Conservation (phyloP, 1,140 invertebrate species). For the Drosophila repletoides region DNA sequence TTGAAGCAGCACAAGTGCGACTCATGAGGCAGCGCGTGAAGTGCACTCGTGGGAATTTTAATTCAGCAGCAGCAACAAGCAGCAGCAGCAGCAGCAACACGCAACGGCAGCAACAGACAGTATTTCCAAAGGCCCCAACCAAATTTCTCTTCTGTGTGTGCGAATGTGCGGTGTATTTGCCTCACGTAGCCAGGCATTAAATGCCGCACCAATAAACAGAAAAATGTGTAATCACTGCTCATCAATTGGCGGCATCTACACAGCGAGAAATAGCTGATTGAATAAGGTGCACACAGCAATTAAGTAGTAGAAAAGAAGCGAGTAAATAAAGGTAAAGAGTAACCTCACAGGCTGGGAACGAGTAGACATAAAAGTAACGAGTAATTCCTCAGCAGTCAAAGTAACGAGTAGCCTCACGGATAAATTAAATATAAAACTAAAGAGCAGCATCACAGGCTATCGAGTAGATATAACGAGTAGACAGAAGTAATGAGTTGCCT, state of each 20-base stretch:
- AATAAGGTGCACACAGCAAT: no score
- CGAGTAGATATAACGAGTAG: no score
- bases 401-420: no score
- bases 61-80: not conserved
- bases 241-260: constrained; percentile 54
- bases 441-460: no score
- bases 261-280: constrained; percentile 39
- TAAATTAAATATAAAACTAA: no score
- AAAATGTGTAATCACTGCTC: constrained; percentile 75
- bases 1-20: constrained; percentile 43
- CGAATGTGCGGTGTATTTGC: constrained; percentile 4
- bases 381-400: no score
- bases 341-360: no score
- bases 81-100: constrained; percentile 7
- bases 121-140: constrained; percentile 11
- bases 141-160: constrained; percentile 6
- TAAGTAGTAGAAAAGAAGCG: no score
- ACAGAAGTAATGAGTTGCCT: no score
- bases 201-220: constrained; percentile 36
- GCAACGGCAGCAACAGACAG: constrained; percentile 7
- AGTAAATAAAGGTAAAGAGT: no score
- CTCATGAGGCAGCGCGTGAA: constrained; percentile 58
- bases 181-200: constrained; percentile 55
- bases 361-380: no score
- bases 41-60: constrained; percentile 70